Base-by-base conservation (phyloP, 2,888 invertebrate species). In the Cryptocephalus primarius region DNA sequence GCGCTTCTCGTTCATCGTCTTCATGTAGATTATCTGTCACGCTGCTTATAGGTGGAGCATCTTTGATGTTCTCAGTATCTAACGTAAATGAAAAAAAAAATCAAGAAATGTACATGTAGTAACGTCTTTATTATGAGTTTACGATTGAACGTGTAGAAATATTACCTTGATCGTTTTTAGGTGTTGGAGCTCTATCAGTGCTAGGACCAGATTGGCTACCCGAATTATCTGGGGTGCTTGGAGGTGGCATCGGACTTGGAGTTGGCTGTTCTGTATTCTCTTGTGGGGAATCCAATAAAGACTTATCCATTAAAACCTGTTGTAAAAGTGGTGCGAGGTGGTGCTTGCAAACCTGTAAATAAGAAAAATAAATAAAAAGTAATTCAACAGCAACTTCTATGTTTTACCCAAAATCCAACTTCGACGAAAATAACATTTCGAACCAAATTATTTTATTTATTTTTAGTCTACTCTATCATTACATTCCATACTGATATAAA, bases 1-100 rank as follows among this genome's bases (percentile, higher is more conserved):
- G 91, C 22, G 88, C 83, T 63, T 91, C 88, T 43, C 79, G 73
- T 60, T 88, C 86, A 55, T 88, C 88, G 55, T 86, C 88, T 49
- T 86, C 83, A 42, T 75, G 73, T 10, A 71, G 67, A 32, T 72
- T 69, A 44, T 76, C 66, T 6, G 72, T 65, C 50, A 72, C 70
- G 22, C 74, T 72, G 48, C 60, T 60, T 14, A 60, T 55, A 8
- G 65, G 56, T 32, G 73, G 59, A 11, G 48, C 49, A 2, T 64
- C 64, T 55, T 62, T 64, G 38, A 57, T 43, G 41, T 55, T 55
- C 47, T 64, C 64, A 14, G 54, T 55, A 47, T 64, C 63, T 60
- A 44, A 13, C n/a, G n/a, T 57, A 53, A 36, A 49, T 43, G 40
- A 32, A 47, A 4, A 36, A 11, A 36, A 36, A 2, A 36, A 36